A percentile compares a stretch with the other conserved stretches of the same genome.
phyloP scores from a whole-genome alignment of 1,140 invertebrate genomes.

The Euwallacea fornicatus region DNA sequence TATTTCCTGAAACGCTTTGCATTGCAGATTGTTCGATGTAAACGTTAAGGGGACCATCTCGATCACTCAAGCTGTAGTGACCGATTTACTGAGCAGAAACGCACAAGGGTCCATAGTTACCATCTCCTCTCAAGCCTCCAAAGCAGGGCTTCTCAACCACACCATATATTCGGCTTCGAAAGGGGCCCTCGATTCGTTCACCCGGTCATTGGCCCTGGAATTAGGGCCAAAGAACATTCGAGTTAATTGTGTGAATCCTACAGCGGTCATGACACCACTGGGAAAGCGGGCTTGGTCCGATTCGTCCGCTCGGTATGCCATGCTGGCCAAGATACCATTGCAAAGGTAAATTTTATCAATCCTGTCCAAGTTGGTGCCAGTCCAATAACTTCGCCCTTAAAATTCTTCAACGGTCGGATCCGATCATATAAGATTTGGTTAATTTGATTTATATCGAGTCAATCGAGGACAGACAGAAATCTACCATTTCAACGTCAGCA shows the following conservation, averaged over 20 bases:
- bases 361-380: neutral
- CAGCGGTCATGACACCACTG: slow-evolving; percentile 88
- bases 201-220: slow-evolving; percentile 81
- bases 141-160: slow-evolving; percentile 73
- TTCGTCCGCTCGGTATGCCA: slow-evolving; percentile 66
- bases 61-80: slow-evolving; percentile 76
- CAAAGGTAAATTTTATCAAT: slow-evolving; percentile 47
- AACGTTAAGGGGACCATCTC: slow-evolving; percentile 86
- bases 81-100: slow-evolving; percentile 70
- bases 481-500: no score
- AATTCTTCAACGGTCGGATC: no score
- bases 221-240: slow-evolving; percentile 83
- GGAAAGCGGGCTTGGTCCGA: slow-evolving; percentile 79
- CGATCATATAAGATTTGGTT: no score
- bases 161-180: slow-evolving; percentile 60
- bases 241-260: slow-evolving; percentile 88
- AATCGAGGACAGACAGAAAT: no score
- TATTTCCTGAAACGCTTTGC: neutral
- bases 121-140: slow-evolving; percentile 78
- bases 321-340: slow-evolving; percentile 80
- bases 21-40: slow-evolving; percentile 70
- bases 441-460: no score
- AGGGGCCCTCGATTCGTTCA: slow-evolving; percentile 67
- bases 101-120: slow-evolving; percentile 82
- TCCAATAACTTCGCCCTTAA: neutral